These are phyloP conservation scores for Chromoteleia sp. DNA, from an alignment of 2,888 invertebrate genomes.

Conservation along the genomic window DNA sequence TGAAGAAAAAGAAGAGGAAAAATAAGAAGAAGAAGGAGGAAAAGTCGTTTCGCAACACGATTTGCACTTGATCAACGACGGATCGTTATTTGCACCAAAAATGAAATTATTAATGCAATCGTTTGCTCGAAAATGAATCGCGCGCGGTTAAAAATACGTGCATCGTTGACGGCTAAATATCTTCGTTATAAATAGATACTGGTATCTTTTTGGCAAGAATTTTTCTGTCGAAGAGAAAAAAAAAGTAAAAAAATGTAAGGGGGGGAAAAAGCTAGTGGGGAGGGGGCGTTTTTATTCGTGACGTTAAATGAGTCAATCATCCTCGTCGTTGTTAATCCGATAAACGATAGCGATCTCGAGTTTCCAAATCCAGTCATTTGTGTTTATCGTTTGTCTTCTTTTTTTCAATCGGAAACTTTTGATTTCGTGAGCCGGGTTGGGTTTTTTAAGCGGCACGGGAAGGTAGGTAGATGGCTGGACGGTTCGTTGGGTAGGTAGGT, in stretches of 20 bases:
- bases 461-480: slow-evolving; percentile 49
- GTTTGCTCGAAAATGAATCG: no score
- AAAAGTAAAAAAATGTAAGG: neutral
- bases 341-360: slow-evolving; percentile 75
- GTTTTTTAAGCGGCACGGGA: slow-evolving; percentile 57
- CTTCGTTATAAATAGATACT: no score
- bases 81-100: no score
- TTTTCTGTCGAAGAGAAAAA: slow-evolving; percentile 27
- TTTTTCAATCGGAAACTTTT: slow-evolving; percentile 71
- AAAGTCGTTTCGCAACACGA: no score
- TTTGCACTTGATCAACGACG: no score
- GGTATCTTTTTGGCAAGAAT: no score
- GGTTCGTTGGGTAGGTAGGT: slow-evolving; percentile 57
- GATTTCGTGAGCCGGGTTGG: slow-evolving; percentile 58
- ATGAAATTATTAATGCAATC: no score
- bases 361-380: slow-evolving; percentile 79
- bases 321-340: slow-evolving; percentile 69
- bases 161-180: no score
- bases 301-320: slow-evolving; percentile 68
- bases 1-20: no score
- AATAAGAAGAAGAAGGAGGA: no score
- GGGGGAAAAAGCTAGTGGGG: no score
- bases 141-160: no score
- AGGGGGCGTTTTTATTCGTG: slow-evolving; percentile 32
- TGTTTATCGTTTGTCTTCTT: slow-evolving; percentile 71